These are phyloP conservation scores for Patella caerulea DNA, from an alignment of 2,888 invertebrate species.

Conservation along the genomic window DNA sequence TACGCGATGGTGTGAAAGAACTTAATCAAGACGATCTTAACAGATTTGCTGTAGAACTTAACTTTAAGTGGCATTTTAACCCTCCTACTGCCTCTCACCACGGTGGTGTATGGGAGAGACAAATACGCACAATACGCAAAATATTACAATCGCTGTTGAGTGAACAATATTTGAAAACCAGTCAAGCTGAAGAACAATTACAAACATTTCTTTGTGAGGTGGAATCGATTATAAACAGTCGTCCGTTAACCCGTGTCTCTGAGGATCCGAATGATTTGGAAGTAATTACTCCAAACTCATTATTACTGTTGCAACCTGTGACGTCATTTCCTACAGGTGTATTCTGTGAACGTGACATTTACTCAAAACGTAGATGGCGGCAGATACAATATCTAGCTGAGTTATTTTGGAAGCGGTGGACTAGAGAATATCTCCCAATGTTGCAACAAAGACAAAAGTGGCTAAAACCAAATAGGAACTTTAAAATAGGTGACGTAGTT, in stretches of 20 bases:
- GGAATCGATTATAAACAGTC: slow-evolving; percentile 34
- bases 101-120: slow-evolving; percentile 17
- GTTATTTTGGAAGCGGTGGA: slow-evolving; percentile 26
- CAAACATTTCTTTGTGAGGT: slow-evolving; percentile 37
- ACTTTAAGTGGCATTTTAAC: slow-evolving; percentile 12
- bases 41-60: background rate
- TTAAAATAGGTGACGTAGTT: slow-evolving; percentile 20
- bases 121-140: background rate
- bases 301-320: slow-evolving; percentile 19
- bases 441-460: slow-evolving; percentile 27
- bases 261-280: slow-evolving; percentile 28
- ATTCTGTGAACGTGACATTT: slow-evolving; percentile 17
- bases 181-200: slow-evolving; percentile 29
- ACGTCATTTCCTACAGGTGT: slow-evolving; percentile 12
- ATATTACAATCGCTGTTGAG: background rate
- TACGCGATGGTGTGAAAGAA: slow-evolving; percentile 8
- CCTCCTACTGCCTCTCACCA: slow-evolving; percentile 17
- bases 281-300: slow-evolving; percentile 34
- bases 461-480: background rate
- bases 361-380: slow-evolving; percentile 19
- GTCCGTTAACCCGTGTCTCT: slow-evolving; percentile 33
- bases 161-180: background rate
- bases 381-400: slow-evolving; percentile 16
- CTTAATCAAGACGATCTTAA: background rate
- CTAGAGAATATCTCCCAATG: slow-evolving; percentile 19